phyloP scores from a whole-genome alignment of 2,888 invertebrate genomes.

The Panopea generosa region DNA sequence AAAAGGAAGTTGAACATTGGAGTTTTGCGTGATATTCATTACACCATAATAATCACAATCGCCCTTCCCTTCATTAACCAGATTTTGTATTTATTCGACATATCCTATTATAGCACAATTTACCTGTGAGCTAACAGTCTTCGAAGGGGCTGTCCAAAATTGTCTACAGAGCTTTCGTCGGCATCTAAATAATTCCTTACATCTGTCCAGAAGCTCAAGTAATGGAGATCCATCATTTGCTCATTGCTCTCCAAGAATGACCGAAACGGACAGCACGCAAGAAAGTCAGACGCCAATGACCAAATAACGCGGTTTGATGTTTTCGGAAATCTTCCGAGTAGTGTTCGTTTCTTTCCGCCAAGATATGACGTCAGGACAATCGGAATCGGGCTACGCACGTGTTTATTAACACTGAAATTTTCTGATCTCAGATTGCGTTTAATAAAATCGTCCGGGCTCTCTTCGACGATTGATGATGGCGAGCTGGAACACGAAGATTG shows the following conservation, averaged over 20 bases:
- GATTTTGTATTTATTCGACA: too few relatives aligned
- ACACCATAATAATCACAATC: too few relatives aligned
- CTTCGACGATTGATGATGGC: conserved; percentile 4
- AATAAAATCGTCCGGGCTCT: conserved; percentile 33
- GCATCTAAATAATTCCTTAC: conserved; percentile 67
- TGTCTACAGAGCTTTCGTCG: conserved; percentile 60
- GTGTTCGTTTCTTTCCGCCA: conserved; percentile 57
- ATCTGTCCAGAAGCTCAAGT: conserved; percentile 70
- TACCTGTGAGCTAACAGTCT: conserved; percentile 51
- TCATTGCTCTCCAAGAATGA: conserved; percentile 48
- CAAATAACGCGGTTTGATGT: conserved; percentile 54
- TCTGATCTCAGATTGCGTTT: conserved; percentile 21
- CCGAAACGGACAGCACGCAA: conserved; percentile 65
- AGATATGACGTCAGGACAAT: conserved; percentile 60
- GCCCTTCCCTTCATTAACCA: too few relatives aligned
- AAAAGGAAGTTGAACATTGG: too few relatives aligned
- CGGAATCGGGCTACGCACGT: conserved; percentile 45
- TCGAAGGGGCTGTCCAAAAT: conserved; percentile 53
- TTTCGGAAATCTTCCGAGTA: conserved; percentile 50
- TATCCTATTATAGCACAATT: not conserved
- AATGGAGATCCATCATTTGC: conserved; percentile 41
- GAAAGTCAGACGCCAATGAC: conserved; percentile 65
- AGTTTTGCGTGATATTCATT: too few relatives aligned
- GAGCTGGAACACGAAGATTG: not conserved
- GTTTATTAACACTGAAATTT: conserved; percentile 14